Evolutionary conservation across 2,113 vertebrate genomes (phyloP).

Genomic region (Notarius lentiginosus): DNA sequence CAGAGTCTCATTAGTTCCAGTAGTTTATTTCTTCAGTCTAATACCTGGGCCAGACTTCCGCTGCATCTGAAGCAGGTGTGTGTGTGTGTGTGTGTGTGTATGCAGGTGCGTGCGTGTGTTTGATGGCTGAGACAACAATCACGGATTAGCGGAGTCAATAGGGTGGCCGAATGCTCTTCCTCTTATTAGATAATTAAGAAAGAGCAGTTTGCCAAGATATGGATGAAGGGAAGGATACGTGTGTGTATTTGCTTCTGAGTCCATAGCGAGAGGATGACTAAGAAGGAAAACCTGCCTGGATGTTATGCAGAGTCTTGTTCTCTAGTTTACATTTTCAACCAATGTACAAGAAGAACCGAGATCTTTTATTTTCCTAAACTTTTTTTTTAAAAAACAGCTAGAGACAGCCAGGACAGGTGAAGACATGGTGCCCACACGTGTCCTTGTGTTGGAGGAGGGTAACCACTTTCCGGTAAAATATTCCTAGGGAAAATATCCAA

Average conservation of each 20-base stretch:
- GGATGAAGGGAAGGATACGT: neutral
- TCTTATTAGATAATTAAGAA: constrained; percentile 44
- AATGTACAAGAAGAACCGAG: constrained; percentile 15
- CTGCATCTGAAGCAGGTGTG: constrained; percentile 68
- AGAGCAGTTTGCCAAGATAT: neutral
- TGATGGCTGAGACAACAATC: constrained; percentile 45
- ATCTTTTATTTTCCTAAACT: neutral
- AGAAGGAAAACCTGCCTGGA: neutral
- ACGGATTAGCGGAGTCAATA: constrained; percentile 34
- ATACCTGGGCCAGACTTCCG: constrained; percentile 61
- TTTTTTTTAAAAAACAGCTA: neutral
- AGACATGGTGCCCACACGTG: neutral
- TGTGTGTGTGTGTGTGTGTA: neutral
- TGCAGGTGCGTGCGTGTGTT: neutral
- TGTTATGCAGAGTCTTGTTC: neutral
- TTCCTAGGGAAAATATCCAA: neutral
- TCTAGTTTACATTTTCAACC: constrained; percentile 29
- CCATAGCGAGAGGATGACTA: neutral
- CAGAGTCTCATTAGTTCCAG: constrained; percentile 72
- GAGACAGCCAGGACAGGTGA: neutral
- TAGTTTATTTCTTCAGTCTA: constrained; percentile 66
- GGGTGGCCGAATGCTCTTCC: constrained; percentile 4
- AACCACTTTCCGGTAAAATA: neutral
- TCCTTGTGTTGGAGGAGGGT: neutral
- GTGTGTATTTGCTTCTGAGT: neutral